Evolutionary conservation across 2,113 vertebrate genomes (phyloP), one percentile per base, ranked within the genome.

Genomic region (Indicator indicator): DNA sequence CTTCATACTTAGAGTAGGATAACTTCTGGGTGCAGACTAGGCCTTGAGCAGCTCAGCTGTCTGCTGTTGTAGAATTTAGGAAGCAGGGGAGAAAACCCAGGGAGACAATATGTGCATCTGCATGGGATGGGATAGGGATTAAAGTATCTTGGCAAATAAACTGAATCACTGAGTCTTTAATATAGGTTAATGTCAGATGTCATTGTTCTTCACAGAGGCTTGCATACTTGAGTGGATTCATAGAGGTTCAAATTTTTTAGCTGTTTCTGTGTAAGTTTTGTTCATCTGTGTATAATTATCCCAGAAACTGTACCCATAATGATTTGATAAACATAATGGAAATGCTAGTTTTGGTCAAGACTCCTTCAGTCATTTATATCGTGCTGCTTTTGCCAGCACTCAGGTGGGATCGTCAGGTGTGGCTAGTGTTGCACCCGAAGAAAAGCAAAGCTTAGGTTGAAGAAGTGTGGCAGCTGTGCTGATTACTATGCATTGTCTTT

Each of bases 101-200:
- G 91, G 93, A 96, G 94, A 94, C 88, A 93, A 91, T 23, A 0
- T 85, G 93, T 91, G 91, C 85, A 68, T 72, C 27, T 94, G 85
- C 90, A 91, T 91, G 95, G 96, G 91, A 93, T 93, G 93, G 82
- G 79, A 84, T 94, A 90, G 86, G 76, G 88, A 95, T 95, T 96
- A 97, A 96, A 90, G 93, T 89, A 88, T 95, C 76, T 93, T 83
- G 72, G 94, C 93, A 96, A 95, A 95, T 95, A 95, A 94, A 94
- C 62, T 75, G 93, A 96, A 95, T 96, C 78, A 80, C 89, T 91
- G 91, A 95, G 95, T 97, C 88, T 95, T 95, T 95, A 94, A 95
- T 95, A 90, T 86, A 94, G 91, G 90, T 95, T 94, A 95, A 95
- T 95, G 94, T 94, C 94, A 96, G 90, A 91, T 97, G 95, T 97